phyloP scores from a whole-genome alignment of 1,140 invertebrate species.

The Drosophila leontia region DNA sequence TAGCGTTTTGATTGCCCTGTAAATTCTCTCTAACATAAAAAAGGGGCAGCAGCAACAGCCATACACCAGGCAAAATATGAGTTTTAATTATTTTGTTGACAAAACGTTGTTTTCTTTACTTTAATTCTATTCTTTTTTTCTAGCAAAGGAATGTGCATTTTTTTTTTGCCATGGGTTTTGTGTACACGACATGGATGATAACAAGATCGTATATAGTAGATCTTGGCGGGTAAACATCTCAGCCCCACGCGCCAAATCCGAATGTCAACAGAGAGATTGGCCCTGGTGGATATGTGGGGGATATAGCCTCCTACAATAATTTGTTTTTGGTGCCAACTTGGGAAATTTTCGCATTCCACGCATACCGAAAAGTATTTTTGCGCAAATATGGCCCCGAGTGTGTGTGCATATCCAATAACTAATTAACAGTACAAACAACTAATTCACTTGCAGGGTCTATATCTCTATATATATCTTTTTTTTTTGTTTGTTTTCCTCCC shows the following conservation, averaged over 20 bases:
- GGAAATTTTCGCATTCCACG: slow-evolving; percentile 69
- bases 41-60: slow-evolving; percentile 23
- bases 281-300: slow-evolving; percentile 19
- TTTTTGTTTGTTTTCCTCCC: not conserved
- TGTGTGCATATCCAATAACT: slow-evolving; percentile 55
- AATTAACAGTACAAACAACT: slow-evolving; percentile 67
- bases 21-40: slow-evolving; percentile 62
- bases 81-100: slow-evolving; percentile 75
- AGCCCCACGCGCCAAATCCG: slow-evolving; percentile 63
- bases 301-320: slow-evolving; percentile 20
- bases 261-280: slow-evolving; percentile 66
- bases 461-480: not conserved
- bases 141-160: slow-evolving; percentile 69
- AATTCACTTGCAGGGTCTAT: slow-evolving; percentile 30
- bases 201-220: slow-evolving; percentile 43
- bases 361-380: slow-evolving; percentile 62
- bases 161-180: slow-evolving; percentile 26
- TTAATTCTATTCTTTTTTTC: slow-evolving; percentile 49
- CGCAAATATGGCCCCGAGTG: slow-evolving; percentile 38
- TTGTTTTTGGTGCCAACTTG: slow-evolving; percentile 55
- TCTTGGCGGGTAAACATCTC: slow-evolving; percentile 68
- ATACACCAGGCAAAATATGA: slow-evolving; percentile 24
- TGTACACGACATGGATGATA: slow-evolving; percentile 40
- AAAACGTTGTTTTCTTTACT: slow-evolving; percentile 62
- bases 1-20: slow-evolving; percentile 44